A percentile compares a stretch with the other conserved stretches of the same genome.
Conservation (phyloP, 2,888 invertebrate species). For the Standfussiana lucernea region DNA sequence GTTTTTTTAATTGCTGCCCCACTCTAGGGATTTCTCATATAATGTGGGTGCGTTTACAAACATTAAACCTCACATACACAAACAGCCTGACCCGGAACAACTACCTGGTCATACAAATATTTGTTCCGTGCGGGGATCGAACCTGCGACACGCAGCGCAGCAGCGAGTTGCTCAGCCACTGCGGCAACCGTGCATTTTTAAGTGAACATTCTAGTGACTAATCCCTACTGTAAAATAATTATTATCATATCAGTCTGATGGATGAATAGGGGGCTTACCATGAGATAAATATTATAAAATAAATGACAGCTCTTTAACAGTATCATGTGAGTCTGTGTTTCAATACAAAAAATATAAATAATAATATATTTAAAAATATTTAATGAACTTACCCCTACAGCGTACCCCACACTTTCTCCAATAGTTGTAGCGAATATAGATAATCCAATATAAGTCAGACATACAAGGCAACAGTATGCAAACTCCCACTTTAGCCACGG, state of each 20-base stretch:
- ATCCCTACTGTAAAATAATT: not conserved
- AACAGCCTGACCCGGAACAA: not conserved
- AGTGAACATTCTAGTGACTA: not conserved
- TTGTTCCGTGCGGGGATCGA: not conserved
- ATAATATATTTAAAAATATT: not conserved
- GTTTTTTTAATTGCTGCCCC: not conserved
- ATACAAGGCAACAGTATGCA: conserved; percentile 93
- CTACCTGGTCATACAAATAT: not conserved
- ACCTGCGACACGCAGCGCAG: not conserved
- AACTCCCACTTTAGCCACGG: conserved; percentile 97
- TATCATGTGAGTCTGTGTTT: not conserved
- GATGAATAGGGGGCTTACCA: not conserved
- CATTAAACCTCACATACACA: not conserved
- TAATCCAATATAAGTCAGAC: conserved; percentile 93
- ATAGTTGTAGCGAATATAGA: conserved; percentile 93
- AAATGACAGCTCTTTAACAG: not conserved
- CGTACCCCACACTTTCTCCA: conserved; percentile 91
- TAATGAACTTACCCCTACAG: conserved; percentile 93
- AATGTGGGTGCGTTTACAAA: not conserved
- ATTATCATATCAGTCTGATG: not conserved
- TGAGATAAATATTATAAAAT: not conserved
- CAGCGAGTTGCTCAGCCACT: not conserved
- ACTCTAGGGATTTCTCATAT: not conserved
- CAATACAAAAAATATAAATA: not conserved
- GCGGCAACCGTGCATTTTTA: too few relatives aligned